Conservation (phyloP, 2,113 vertebrate species). For the Ascaphus truei region DNA sequence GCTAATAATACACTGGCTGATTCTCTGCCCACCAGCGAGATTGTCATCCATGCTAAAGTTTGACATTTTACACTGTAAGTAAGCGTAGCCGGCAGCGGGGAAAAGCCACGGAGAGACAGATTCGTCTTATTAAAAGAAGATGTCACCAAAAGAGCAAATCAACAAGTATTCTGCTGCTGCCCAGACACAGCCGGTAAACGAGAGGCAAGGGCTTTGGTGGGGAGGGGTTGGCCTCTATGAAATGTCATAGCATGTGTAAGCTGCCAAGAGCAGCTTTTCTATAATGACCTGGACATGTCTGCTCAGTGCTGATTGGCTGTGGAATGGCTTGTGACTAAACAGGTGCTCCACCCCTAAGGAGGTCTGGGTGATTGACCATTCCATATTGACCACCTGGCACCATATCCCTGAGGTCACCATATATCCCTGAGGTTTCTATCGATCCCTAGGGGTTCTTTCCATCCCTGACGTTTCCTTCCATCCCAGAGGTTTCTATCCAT, state of each 20-base stretch:
- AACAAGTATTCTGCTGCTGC: conserved; percentile 58
- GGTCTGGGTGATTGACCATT: too few species aligned
- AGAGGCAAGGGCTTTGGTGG: not conserved
- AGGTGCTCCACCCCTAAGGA: not conserved
- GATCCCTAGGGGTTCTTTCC: too few species aligned
- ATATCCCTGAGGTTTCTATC: too few species aligned
- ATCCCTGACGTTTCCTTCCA: too few species aligned
- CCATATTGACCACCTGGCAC: too few species aligned
- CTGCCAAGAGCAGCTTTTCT: not conserved
- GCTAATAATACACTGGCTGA: conserved; percentile 56
- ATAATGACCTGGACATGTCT: not conserved
- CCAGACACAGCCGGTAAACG: conserved; percentile 43
- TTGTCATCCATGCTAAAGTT: conserved; percentile 65
- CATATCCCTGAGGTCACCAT: too few species aligned
- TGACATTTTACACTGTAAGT: conserved; percentile 74
- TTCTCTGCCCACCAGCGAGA: conserved; percentile 58
- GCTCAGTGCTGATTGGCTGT: not conserved
- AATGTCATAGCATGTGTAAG: not conserved
- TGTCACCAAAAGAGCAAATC: conserved; percentile 69
- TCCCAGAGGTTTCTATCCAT: too few species aligned
- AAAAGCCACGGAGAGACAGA: conserved; percentile 61
- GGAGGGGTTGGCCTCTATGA: not conserved
- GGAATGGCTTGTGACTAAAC: not conserved
- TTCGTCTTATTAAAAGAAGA: conserved; percentile 66
- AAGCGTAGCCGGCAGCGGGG: conserved; percentile 63